Evolutionary conservation across 2,888 invertebrate species (phyloP).

Genomic region (Pandemis cinnamomeana): DNA sequence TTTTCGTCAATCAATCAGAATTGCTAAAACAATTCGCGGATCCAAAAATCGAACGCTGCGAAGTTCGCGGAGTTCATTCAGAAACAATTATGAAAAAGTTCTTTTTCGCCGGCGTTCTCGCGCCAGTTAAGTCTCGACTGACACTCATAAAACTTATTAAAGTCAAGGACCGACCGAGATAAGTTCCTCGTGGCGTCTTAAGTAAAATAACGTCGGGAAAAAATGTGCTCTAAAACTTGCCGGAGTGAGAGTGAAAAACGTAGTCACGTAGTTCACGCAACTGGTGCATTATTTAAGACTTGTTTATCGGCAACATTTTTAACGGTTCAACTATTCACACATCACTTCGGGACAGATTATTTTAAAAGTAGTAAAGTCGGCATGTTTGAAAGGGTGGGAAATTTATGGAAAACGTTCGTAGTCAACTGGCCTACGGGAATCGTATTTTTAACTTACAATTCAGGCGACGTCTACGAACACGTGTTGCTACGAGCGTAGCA

Average conservation of each 20-base stretch:
- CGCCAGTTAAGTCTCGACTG: conserved; percentile 81
- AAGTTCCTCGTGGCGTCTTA: conserved; percentile 81
- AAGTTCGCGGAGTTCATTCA: conserved; percentile 69
- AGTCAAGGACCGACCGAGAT: conserved; percentile 84
- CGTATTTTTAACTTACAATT: conserved; percentile 31
- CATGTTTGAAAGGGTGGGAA: conserved; percentile 4
- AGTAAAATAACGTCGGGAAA: conserved; percentile 82
- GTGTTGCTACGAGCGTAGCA: conserved; percentile 52
- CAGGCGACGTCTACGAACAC: conserved; percentile 37
- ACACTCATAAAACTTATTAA: conserved; percentile 85
- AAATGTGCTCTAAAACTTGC: conserved; percentile 76
- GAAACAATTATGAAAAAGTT: conserved; percentile 84
- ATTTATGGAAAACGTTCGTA: conserved; percentile 6
- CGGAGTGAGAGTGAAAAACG: conserved; percentile 77
- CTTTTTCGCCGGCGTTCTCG: conserved; percentile 78
- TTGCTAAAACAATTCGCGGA: conserved; percentile 45
- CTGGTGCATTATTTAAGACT: conserved; percentile 59
- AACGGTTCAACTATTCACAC: conserved; percentile 38
- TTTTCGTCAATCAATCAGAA: conserved; percentile 66
- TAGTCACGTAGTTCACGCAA: conserved; percentile 48
- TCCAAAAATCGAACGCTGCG: conserved; percentile 72
- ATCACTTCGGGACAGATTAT: conserved; percentile 20
- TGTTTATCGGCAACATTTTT: conserved; percentile 47
- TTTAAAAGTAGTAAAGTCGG: not conserved
- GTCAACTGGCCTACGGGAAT: conserved; percentile 15